phyloP scores from a whole-genome alignment of 2,113 vertebrate genomes.

The Chelonoidis abingdonii region DNA sequence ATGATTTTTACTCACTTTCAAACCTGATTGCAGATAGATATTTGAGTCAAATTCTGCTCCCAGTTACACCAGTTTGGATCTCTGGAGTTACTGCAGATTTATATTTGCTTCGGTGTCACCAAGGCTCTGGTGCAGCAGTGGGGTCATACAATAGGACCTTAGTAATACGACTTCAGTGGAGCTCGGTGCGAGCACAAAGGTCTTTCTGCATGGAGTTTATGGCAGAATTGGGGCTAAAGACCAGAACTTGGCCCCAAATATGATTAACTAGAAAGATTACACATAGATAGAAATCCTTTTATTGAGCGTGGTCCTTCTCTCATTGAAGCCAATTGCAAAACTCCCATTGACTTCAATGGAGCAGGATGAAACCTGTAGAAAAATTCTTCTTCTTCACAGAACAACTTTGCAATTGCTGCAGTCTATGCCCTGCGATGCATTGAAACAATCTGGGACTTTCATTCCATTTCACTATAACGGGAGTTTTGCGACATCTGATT shows the following conservation, averaged over 20 bases:
- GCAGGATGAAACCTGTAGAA: conserved; percentile 14
- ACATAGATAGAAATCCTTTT: not conserved
- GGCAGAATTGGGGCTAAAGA: not conserved
- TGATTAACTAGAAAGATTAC: not conserved
- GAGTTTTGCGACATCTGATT: conserved; percentile 43
- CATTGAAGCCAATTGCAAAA: conserved; percentile 14
- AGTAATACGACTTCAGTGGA: not conserved
- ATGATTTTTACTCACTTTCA: conserved; percentile 12
- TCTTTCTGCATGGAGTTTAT: not conserved
- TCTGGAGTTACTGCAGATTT: not conserved
- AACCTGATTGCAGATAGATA: conserved; percentile 18
- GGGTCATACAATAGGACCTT: not conserved
- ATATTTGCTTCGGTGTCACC: not conserved
- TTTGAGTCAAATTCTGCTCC: conserved; percentile 40
- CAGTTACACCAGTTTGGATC: not conserved
- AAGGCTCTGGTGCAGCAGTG: not conserved
- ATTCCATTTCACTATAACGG: conserved; percentile 66
- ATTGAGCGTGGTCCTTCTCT: conserved; percentile 2
- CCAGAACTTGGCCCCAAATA: conserved; percentile 1
- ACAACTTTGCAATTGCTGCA: conserved; percentile 52
- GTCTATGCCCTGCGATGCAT: conserved; percentile 47
- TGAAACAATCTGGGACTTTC: conserved; percentile 72
- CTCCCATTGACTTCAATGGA: conserved; percentile 34
- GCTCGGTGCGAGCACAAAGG: not conserved
- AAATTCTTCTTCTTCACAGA: conserved; percentile 54